Evolutionary conservation across 2,797 vertebrate genomes (phyloP).

Genomic region (Coregonus sp.): DNA sequence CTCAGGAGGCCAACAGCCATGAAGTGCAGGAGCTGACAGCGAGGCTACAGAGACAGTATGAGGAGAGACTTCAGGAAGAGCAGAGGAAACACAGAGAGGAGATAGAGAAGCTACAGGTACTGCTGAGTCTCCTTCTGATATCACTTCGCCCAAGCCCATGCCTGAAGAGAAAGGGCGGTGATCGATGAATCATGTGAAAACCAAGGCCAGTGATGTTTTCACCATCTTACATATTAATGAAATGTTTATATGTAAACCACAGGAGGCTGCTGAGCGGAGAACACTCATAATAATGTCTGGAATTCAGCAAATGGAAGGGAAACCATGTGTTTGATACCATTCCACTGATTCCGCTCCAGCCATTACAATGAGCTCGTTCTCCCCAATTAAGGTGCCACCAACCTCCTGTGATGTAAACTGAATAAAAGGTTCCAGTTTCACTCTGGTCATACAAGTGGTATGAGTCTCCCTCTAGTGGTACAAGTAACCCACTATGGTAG

Average conservation of each 20-base stretch:
- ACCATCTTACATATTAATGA: not conserved
- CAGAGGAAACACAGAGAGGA: conserved; percentile 84
- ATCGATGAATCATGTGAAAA: not conserved
- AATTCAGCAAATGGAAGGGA: no score
- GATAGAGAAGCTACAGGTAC: conserved; percentile 87
- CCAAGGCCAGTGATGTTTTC: not conserved
- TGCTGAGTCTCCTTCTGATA: conserved; percentile 6
- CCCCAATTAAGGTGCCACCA: not conserved
- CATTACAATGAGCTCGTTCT: no score
- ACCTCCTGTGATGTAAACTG: not conserved
- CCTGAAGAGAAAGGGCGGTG: not conserved
- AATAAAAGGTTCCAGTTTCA: not conserved
- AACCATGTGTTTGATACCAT: no score
- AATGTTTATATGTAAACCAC: not conserved
- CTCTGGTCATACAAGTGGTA: not conserved
- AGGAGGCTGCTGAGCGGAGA: not conserved
- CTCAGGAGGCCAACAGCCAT: conserved; percentile 81
- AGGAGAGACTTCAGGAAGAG: conserved; percentile 84
- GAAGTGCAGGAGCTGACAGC: conserved; percentile 86
- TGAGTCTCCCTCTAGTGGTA: conserved; percentile 22
- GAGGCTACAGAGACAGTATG: conserved; percentile 84
- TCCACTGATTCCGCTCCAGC: no score
- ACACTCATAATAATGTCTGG: no score
- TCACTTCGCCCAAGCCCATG: not conserved
- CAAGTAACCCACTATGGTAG: not conserved